Evolutionary conservation across 1,140 invertebrate species (phyloP).

Genomic region (Papilio polytes): DNA sequence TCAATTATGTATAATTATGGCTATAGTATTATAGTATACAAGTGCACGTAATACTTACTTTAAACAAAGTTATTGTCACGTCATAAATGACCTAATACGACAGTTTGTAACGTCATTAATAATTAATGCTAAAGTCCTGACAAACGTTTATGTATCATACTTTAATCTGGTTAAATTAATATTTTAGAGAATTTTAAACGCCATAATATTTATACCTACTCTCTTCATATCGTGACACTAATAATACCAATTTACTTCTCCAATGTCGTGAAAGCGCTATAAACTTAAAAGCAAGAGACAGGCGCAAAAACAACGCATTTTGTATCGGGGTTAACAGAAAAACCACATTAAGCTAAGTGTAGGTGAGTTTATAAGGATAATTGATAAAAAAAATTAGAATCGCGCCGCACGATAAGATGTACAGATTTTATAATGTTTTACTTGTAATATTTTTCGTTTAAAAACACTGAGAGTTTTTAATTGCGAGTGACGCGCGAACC

Average conservation of each 20-base stretch:
- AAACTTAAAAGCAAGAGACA: slow-evolving; percentile 22
- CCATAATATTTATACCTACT: not conserved
- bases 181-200: not conserved
- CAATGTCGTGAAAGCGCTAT: slow-evolving; percentile 21
- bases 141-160: not conserved
- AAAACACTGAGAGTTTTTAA: not conserved
- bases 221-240: not conserved
- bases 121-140: not conserved
- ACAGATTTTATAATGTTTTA: not conserved
- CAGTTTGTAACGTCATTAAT: too few species aligned
- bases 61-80: not conserved
- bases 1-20: not conserved
- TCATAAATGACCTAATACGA: not conserved
- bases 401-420: not conserved
- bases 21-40: too few species aligned
- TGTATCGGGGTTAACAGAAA: slow-evolving; percentile 17
- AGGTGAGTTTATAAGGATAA: slow-evolving; percentile 1
- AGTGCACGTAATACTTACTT: not conserved
- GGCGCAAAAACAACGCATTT: slow-evolving; percentile 21
- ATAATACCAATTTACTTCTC: slow-evolving; percentile 16
- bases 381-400: slow-evolving; percentile 13
- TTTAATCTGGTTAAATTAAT: not conserved
- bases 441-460: not conserved
- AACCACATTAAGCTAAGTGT: slow-evolving; percentile 23
- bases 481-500: not conserved